Base-by-base conservation (phyloP, 1,140 invertebrate species). In the Sycophila sp. region DNA sequence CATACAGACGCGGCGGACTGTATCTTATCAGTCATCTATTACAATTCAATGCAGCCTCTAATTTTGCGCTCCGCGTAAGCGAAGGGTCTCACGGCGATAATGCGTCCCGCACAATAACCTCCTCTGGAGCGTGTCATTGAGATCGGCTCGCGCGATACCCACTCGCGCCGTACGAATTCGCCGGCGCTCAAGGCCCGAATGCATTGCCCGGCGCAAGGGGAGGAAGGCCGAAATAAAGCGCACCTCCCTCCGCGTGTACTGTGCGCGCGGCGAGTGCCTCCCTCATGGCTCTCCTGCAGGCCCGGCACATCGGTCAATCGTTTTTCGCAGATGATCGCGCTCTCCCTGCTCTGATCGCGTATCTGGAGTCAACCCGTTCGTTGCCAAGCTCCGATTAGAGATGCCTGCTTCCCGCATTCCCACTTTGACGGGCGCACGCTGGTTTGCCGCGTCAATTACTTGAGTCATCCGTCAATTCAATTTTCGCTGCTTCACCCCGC, bases 41-140 rank as follows among this genome's bases (percentile, higher is more conserved):
- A 73, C 72, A 73, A 75, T 77, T 78, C 76, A 78, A 77, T 77
- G 77, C 74, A 75, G 71, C 66, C 69, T 73, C 76, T 77, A 81
- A 79, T 79, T 81, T 78, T 34, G 69, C 74, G 66, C 59, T 30
- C 55, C 73, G 64, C 68, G 72, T 76, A 73, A n/a, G n/a, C 71
- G 73, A 78, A 78, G 73, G n/a, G 70, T 77, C 78, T 76, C 77
- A 78, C 77, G 73, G 68, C 69, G 73, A 77, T 79, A 78, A 78
- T 76, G 63, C 3, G 34, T 24, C 10, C 17, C 26, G 70, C 73
- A 72, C 73, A 72, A 72, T 74, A 72, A 71, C 69, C 78, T 75
- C 74, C 72, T 70, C 64, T 68, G 70, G 71, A 74, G 67, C 63
- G 70, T 77, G 77, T 75, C 74, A 76, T 80, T 77, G 73, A 80